Evolutionary conservation across 2,888 invertebrate species (phyloP).

Genomic region (Tetragonula carbonaria): DNA sequence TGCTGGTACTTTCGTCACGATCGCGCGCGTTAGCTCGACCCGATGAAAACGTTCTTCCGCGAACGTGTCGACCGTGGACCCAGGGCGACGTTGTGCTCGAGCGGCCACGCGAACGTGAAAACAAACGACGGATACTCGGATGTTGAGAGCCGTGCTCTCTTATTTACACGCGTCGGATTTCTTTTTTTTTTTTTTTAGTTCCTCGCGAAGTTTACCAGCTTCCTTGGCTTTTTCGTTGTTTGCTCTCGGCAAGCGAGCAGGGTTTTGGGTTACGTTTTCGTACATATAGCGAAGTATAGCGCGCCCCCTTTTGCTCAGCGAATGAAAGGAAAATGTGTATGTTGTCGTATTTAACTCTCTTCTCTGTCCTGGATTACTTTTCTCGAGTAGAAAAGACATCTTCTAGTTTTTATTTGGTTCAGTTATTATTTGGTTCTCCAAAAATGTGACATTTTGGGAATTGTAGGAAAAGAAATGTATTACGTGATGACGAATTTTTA

Average conservation of each 20-base stretch:
- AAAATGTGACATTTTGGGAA: no score
- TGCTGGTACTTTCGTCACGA: background rate
- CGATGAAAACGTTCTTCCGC: conserved; percentile 47
- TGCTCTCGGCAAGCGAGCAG: background rate
- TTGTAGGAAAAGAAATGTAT: background rate
- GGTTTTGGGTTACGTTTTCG: background rate
- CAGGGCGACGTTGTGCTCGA: conserved; percentile 5
- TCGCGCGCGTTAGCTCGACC: background rate
- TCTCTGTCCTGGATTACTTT: background rate
- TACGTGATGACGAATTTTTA: accelerated
- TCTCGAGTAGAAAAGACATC: background rate
- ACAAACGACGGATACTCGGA: conserved; percentile 26
- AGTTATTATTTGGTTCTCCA: background rate
- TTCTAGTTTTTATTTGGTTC: no score
- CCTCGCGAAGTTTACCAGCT: background rate
- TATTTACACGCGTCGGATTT: conserved; percentile 25
- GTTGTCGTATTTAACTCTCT: background rate
- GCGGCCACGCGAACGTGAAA: conserved; percentile 30
- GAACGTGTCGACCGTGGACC: conserved; percentile 24
- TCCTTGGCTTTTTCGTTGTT: background rate
- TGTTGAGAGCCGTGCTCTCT: conserved; percentile 10
- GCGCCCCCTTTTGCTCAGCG: background rate
- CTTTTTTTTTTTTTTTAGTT: background rate
- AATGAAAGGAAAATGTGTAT: background rate
- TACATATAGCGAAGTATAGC: background rate